A percentile compares a stretch with the other conserved stretches of the same genome.
Conservation (phyloP, 2,113 vertebrate species). For the Strix aluco region DNA sequence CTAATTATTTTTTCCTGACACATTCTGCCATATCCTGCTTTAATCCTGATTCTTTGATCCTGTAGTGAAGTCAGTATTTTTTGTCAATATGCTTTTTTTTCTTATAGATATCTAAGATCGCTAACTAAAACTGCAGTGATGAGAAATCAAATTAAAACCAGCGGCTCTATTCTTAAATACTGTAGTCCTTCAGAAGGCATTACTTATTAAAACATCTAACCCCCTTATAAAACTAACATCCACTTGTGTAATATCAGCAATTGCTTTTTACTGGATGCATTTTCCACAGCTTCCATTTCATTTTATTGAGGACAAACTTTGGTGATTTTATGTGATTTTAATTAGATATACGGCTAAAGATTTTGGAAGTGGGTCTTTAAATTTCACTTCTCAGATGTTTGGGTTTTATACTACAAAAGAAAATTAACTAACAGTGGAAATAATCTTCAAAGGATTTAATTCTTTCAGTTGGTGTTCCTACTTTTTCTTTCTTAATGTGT, state of each 20-base stretch:
- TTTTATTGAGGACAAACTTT: not conserved
- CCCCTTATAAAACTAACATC: not conserved
- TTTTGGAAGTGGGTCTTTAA: not conserved
- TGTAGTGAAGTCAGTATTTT: slow-evolving; percentile 19
- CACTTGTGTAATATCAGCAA: not conserved
- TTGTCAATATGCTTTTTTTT: slow-evolving; percentile 18
- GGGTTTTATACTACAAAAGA: not conserved
- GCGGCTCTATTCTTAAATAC: not conserved
- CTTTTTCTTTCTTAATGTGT: not conserved
- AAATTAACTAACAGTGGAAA: not conserved
- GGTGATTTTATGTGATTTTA: not conserved
- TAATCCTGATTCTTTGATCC: slow-evolving; percentile 38
- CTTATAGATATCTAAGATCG: not conserved
- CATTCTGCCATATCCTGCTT: not conserved
- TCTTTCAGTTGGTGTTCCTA: not conserved
- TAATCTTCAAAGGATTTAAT: slow-evolving; percentile 20
- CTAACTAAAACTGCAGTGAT: not conserved
- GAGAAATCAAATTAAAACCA: slow-evolving; percentile 23
- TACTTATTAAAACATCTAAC: not conserved
- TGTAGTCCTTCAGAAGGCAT: not conserved
- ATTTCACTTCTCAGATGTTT: slow-evolving; percentile 7
- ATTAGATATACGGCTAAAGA: not conserved
- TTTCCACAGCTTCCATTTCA: not conserved
- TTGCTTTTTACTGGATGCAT: not conserved
- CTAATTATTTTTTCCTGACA: not conserved